Conservation (phyloP, 2,888 invertebrate genomes). For the Scrobipalpa atriplicella region DNA sequence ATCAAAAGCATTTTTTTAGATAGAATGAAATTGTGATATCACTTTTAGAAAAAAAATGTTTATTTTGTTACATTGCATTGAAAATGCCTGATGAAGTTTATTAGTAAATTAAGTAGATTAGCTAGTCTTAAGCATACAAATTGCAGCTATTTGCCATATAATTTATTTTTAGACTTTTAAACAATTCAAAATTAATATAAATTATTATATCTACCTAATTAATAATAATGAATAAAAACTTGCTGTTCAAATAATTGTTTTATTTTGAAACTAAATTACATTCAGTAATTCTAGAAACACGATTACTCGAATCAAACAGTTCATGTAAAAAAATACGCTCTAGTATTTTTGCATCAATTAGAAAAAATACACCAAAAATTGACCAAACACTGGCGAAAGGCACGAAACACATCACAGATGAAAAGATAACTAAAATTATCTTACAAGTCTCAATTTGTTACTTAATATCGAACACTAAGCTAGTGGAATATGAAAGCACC, state of each 20-base stretch:
- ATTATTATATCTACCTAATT: not conserved
- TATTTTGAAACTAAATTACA: not conserved
- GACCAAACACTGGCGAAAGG: slow-evolving; percentile 18
- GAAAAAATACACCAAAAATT: not conserved
- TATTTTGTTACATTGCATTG: not conserved
- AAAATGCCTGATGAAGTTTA: not conserved
- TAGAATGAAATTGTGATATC: slow-evolving; percentile 10
- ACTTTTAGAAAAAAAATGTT: not conserved
- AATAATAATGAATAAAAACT: not conserved
- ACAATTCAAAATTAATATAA: not conserved
- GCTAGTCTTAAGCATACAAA: not conserved
- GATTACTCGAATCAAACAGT: not conserved
- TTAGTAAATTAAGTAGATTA: not conserved
- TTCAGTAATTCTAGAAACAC: not conserved
- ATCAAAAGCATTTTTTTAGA: no score
- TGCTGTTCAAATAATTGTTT: not conserved
- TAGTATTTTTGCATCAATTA: not conserved
- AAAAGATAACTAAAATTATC: slow-evolving; percentile 19
- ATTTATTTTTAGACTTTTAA: slow-evolving; percentile 1
- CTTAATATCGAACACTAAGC: not conserved
- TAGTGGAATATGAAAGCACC: no score
- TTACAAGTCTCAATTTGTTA: not conserved
- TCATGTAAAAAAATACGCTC: not conserved
- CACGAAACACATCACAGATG: slow-evolving; percentile 29
- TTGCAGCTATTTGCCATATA: slow-evolving; percentile 13